A percentile compares a stretch with the other conserved stretches of the same genome.
Conservation (phyloP, 2,113 vertebrate genomes). For the Hemicordylus capensis region DNA sequence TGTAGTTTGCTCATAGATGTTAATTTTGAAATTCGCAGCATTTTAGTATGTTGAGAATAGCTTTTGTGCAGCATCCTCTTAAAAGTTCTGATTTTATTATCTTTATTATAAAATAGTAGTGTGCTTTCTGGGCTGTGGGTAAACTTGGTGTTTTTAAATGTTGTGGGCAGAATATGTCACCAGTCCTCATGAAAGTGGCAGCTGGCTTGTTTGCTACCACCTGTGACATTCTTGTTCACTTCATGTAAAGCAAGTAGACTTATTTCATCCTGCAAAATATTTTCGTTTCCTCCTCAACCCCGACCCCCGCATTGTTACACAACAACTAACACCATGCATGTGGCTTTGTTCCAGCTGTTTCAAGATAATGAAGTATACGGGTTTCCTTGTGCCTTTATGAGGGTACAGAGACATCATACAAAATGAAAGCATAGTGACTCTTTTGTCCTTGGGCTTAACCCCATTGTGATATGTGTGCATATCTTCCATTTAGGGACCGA, state of each 20-base stretch:
- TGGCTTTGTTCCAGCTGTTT: neutral
- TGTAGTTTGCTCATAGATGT: neutral
- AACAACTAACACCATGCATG: neutral
- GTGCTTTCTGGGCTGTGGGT: neutral
- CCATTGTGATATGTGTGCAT: neutral
- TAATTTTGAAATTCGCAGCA: too few species aligned
- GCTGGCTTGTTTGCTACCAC: neutral
- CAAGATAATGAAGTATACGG: neutral
- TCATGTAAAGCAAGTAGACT: neutral
- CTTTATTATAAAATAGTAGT: neutral
- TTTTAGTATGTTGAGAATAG: neutral
- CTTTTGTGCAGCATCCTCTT: too few species aligned
- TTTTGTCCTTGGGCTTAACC: neutral
- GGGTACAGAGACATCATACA: neutral
- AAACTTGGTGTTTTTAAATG: neutral
- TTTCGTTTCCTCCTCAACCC: neutral
- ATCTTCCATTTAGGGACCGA: conserved; percentile 83
- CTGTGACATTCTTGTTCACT: neutral
- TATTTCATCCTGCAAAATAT: neutral
- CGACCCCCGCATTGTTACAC: neutral
- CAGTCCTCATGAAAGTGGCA: neutral
- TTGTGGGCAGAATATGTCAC: neutral
- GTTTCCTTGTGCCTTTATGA: neutral
- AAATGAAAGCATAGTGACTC: neutral
- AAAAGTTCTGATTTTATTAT: neutral